Conservation (phyloP, 2,113 vertebrate species). For the Pteruthius melanotis region DNA sequence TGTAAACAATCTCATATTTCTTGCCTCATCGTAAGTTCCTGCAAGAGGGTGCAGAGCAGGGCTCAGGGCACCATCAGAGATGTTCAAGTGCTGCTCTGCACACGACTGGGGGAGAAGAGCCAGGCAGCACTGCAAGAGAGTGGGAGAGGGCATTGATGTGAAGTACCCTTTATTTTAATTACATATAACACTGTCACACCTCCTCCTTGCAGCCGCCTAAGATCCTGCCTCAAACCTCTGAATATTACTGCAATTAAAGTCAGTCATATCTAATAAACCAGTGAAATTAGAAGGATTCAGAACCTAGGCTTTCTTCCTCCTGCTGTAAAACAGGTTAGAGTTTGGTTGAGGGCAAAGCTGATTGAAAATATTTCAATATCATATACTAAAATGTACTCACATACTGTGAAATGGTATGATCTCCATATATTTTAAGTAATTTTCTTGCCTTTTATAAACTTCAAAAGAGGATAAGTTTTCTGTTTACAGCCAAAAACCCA, state of each 20-base stretch:
- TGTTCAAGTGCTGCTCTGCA: background rate
- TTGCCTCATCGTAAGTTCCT: background rate
- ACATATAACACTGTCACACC: accelerated
- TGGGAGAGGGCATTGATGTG: background rate
- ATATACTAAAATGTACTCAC: background rate
- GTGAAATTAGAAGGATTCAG: background rate
- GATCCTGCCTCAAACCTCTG: background rate
- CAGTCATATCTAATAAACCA: background rate
- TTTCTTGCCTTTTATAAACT: background rate
- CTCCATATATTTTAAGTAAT: background rate
- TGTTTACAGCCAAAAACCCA: background rate
- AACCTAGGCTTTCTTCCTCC: background rate
- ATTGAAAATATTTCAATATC: background rate
- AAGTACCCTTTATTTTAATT: background rate
- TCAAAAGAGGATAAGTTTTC: background rate
- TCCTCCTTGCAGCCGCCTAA: background rate
- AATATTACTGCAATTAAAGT: background rate
- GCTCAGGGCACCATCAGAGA: background rate
- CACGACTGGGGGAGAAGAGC: background rate
- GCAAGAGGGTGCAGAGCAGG: background rate
- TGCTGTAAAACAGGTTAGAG: background rate
- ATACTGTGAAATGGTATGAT: background rate
- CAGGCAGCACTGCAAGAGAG: background rate
- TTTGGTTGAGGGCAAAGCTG: background rate
- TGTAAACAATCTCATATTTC: background rate